Base-by-base conservation (phyloP, 2,888 invertebrate genomes). In the Dyspetes luteomarginatus region DNA sequence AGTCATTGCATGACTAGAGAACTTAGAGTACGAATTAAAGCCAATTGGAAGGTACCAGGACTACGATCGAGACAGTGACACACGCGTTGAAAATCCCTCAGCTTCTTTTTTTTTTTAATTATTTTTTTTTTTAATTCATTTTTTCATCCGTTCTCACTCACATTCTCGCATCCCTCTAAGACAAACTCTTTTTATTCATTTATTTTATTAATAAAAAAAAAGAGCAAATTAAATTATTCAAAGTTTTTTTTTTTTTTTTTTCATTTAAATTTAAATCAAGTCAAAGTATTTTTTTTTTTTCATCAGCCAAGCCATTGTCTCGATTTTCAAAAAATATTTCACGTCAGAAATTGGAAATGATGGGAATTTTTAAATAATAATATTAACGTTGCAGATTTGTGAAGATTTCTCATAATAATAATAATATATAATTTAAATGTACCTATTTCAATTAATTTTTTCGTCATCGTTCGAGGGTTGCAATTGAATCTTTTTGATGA, bases 41-140 rank as follows among this genome's bases (percentile, higher is more conserved):
- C 90, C 90, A 89, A 90, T 89, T 88, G 86, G 86, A 89, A 90
- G 89, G 89, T 89, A 88, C 89, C 87, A 86, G 85, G 86, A 85
- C 87, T 86, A 83, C 85, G 85, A 86, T 83, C 86, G 84, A 69
- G 72, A 64, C 60, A 19, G 74, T 76, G 58, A 76, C n/a, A n/a
- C 60, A 69, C 60, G 67, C 73, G 77, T 73, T 72, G 50, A 56
- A 52, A 65, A 73, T 30, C 15, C 71, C 65, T 9, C 28, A 67
- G 55, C 30, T 52, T 30, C 9, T 30, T 12, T n/a, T n/a, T n/a
- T n/a, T n/a, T n/a, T n/a, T n/a, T n/a, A n/a, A n/a, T 12, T 4
- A 9, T 56, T 15, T 28, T 24, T 9, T 56, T 56, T 15, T 26
- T 24, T 26, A 19, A 26, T 12, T 19, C 55, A 26, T 26, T 55